phyloP scores from a whole-genome alignment of 2,888 invertebrate species.

The Meganola albula region DNA sequence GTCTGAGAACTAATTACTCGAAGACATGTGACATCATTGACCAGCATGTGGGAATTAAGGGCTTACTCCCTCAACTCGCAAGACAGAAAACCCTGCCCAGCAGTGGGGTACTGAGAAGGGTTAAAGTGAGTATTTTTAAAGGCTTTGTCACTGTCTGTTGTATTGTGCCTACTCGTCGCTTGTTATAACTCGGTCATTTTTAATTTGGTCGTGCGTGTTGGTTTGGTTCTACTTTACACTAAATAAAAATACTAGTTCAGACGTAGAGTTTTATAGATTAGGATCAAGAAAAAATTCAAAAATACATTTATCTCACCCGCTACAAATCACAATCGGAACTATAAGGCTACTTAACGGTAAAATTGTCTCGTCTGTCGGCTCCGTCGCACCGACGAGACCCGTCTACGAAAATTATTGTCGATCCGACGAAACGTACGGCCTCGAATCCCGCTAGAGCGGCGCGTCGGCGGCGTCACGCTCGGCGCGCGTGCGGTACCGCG shows the following conservation, averaged over 20 bases:
- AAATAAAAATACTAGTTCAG: conserved; percentile 20
- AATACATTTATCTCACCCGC: conserved; percentile 50
- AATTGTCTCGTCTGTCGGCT: conserved; percentile 21
- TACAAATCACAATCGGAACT: conserved; percentile 41
- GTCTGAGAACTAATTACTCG: no score
- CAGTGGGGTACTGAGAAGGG: neutral
- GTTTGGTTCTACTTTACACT: neutral
- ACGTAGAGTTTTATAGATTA: conserved; percentile 41
- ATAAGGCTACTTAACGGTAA: conserved; percentile 42
- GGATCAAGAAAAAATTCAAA: conserved; percentile 47
- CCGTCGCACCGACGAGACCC: conserved; percentile 15
- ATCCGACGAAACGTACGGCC: conserved; percentile 23
- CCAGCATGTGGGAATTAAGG: no score
- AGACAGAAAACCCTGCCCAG: no score
- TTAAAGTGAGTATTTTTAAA: neutral
- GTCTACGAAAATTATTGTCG: conserved; percentile 66
- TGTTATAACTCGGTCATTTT: no score
- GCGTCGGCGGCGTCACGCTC: conserved; percentile 34
- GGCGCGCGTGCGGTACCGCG: conserved; percentile 45
- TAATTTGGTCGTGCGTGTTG: neutral
- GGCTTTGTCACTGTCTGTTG: no score
- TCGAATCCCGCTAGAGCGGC: conserved; percentile 26
- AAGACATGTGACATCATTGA: no score
- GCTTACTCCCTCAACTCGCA: no score
- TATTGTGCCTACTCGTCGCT: no score